Evolutionary conservation across 2,113 vertebrate species (phyloP), one percentile per base, ranked within the genome.

Genomic region (Castor canadensis): DNA sequence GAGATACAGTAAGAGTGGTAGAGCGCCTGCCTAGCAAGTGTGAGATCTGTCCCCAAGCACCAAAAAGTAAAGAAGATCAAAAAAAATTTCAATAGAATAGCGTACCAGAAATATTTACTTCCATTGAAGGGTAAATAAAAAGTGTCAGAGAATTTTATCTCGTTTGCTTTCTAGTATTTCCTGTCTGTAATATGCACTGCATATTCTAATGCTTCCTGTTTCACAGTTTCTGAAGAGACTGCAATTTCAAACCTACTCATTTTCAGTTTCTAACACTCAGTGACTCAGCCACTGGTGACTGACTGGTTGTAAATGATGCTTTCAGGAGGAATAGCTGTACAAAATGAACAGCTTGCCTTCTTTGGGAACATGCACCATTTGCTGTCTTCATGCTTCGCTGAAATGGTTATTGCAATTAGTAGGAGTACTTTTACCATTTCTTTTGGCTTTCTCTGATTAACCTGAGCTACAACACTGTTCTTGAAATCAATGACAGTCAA

Each of bases 391-490:
- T 92, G 56, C 40, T 94, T 87, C 73, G 92, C 81, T 88, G 45
- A 93, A 89, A 66, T 94, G 64, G 96, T 94, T 90, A 69, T 83
- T 95, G 87, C n/a, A 91, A 89, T 91, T 95, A 95, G 80, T 71
- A 89, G 86, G 87, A 93, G 87, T 52, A 91, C 11, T 93, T 94
- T 38, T 62, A 69, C 77, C 71, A 38, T 89, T 96, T 96, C 93
- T 6, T 73, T 87, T 80, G 40, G 87, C 92, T 96, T 94, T 81
- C 62, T 94, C 91, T 95, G 93, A 86, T 86, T 60, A 89, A 52
- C 91, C 94, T 76, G 66, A 83, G 40, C 22, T 67, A 13, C 85
- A 84, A 54, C 75, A 67, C 93, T 86, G 86, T 97, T 97, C 91
- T 52, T 95, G 84, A 91, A 97, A n/a, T n/a, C n/a, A 97, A 96